Base-by-base conservation (phyloP, 2,113 vertebrate genomes). In the Protobothrops flavoviridis region DNA sequence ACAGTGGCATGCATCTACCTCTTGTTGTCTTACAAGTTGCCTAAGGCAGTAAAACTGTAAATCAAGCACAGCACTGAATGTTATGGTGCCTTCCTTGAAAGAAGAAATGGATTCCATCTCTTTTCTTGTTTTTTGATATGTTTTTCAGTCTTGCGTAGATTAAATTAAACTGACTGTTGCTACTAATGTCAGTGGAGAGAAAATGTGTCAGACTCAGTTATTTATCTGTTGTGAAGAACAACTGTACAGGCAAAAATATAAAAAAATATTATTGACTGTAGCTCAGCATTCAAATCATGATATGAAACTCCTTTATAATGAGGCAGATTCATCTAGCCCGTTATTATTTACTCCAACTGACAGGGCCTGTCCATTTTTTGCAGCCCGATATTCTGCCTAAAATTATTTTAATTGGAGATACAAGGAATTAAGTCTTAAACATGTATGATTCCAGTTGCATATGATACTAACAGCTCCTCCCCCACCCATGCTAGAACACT, bases 81-180 rank as follows among this genome's bases (percentile, higher is more conserved):
- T 90, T 93, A 13, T 0, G 17, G 0, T 39, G 1, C 59, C 59
- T 91, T 50, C 61, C 4, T 94, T 7, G 0, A 11, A 74, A 88
- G 43, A 23, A 52, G 7, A 15, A n/a, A 95, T 43, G 74, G 23
- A 7, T 8, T 87, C 94, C 94, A 50, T 50, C 26, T 90, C 91
- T 95, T 48, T 59, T 29, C 81, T 64, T 90, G 50, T 8, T 20
- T 95, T 85, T 88, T 87, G 92, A 88, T 94, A 87, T 0, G 0
- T 24, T 90, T 17, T 4, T 69, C 52, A 17, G 61, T 39, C 10
- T 87, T 90, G 48, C 85, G 15, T 23, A 23, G 6, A 10, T 45
- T 53, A 94, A 94, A 94, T 93, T 39, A 91, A 50, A 85, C 90
- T 87, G 92, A 94, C 24, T 88, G 90, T 95, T 91, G 81, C 91